These are phyloP conservation scores for Peromyscus maniculatus DNA, from an alignment of 2,113 vertebrate genomes.

Conservation along the genomic window DNA sequence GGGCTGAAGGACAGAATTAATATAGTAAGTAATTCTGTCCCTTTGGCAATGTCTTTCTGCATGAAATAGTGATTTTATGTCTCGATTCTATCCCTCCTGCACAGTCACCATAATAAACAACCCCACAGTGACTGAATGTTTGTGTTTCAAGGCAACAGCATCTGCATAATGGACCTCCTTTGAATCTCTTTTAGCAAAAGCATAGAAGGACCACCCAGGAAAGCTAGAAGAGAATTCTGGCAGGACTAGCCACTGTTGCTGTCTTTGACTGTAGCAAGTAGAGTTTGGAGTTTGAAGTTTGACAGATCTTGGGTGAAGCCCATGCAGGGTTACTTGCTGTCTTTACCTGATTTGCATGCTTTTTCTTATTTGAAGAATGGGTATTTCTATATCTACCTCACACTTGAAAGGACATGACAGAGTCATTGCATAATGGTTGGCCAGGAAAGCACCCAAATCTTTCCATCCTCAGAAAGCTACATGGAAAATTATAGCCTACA, in stretches of 20 bases:
- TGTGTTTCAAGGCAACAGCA: constrained; percentile 83
- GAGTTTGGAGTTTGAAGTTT: neutral
- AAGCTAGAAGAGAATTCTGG: constrained; percentile 37
- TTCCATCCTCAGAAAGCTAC: neutral
- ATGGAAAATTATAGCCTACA: neutral
- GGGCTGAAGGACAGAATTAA: constrained; percentile 86
- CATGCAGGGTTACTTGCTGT: neutral
- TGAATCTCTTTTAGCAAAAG: constrained; percentile 73
- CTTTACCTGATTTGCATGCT: neutral
- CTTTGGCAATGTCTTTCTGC: constrained; percentile 86
- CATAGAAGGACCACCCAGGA: constrained; percentile 65
- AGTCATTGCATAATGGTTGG: neutral
- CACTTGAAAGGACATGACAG: fast-evolving
- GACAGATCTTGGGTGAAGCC: no score
- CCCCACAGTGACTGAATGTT: constrained; percentile 82
- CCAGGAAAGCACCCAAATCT: neutral
- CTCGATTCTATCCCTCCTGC: constrained; percentile 78
- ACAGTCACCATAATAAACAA: constrained; percentile 84
- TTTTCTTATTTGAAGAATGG: neutral
- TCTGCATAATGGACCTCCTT: constrained; percentile 76
- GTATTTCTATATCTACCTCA: neutral
- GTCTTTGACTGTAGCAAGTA: no score
- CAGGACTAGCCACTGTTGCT: neutral
- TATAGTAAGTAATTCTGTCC: constrained; percentile 85
- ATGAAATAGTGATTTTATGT: constrained; percentile 86